A percentile compares a stretch with the other conserved stretches of the same genome.
Evolutionary conservation across 2,113 vertebrate species (phyloP).

Genomic region (Procavia capensis): DNA sequence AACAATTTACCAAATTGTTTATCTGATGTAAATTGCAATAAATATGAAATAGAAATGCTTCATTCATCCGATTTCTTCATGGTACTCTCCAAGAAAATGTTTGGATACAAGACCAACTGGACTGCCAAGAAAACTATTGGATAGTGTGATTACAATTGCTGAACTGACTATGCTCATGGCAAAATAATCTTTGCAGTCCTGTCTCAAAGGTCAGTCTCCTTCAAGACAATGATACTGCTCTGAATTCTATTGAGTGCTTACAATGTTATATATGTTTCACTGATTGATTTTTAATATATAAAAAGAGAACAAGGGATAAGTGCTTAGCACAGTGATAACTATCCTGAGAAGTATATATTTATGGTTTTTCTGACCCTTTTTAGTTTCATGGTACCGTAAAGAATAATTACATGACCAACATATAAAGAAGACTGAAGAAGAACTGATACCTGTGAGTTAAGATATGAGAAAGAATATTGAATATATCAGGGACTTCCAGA

Average conservation of each 20-base stretch:
- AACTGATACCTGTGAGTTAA: too few relatives aligned
- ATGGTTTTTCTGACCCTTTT: not conserved
- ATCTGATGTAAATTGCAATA: not conserved
- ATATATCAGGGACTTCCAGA: too few relatives aligned
- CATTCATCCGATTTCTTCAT: not conserved
- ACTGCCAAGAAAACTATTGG: not conserved
- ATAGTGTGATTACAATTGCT: not conserved
- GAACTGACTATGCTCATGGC: slow-evolving; percentile 1
- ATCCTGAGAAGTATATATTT: not conserved
- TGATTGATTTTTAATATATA: slow-evolving; percentile 28
- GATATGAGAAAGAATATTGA: too few relatives aligned
- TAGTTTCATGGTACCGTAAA: not conserved
- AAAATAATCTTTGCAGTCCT: not conserved
- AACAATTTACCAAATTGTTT: not conserved
- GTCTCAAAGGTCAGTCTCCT: slow-evolving; percentile 46
- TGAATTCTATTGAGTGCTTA: slow-evolving; percentile 37
- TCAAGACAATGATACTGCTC: slow-evolving; percentile 44
- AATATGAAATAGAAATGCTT: not conserved
- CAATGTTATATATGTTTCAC: not conserved
- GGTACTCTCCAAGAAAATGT: not conserved
- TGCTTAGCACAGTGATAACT: slow-evolving; percentile 15
- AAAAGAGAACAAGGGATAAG: not conserved
- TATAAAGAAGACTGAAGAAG: too few relatives aligned
- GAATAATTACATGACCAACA: too few relatives aligned
- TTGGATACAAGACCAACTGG: not conserved